Evolutionary conservation across 2,888 invertebrate species (phyloP).

Genomic region (Trissolcus brochymenae): DNA sequence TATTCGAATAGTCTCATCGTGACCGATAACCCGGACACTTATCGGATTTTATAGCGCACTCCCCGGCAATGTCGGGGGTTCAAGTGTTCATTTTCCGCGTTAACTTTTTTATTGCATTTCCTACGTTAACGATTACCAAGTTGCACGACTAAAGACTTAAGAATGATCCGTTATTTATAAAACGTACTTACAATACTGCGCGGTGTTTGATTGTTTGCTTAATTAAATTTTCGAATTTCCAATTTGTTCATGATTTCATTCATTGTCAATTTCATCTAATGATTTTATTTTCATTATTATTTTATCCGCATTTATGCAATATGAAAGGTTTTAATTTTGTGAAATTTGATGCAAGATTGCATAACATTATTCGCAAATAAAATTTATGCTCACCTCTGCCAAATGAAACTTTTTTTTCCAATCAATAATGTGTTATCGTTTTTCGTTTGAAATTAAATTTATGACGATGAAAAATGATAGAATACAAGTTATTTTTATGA

Average conservation of each 20-base stretch:
- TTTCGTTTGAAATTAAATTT: too few relatives aligned
- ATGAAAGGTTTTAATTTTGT: background rate
- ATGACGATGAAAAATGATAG: too few relatives aligned
- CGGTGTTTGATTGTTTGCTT: too few relatives aligned
- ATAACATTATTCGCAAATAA: too few relatives aligned
- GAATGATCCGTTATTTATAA: slow-evolving; percentile 18
- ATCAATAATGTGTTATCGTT: too few relatives aligned
- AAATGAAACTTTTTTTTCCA: too few relatives aligned
- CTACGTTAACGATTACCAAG: slow-evolving; percentile 26
- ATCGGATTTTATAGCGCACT: slow-evolving; percentile 37
- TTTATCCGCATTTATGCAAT: too few relatives aligned
- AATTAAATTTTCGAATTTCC: too few relatives aligned
- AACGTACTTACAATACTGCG: background rate
- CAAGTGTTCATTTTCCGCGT: slow-evolving; percentile 34
- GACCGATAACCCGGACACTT: slow-evolving; percentile 39
- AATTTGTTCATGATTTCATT: background rate
- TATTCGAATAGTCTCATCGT: slow-evolving; percentile 43
- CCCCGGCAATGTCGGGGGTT: slow-evolving; percentile 23
- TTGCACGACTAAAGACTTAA: slow-evolving; percentile 17
- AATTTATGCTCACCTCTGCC: too few relatives aligned
- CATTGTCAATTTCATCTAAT: background rate
- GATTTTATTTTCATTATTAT: background rate
- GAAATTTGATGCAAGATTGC: too few relatives aligned
- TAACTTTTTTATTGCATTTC: slow-evolving; percentile 29
- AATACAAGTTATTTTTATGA: too few relatives aligned